A percentile compares a stretch with the other conserved stretches of the same genome.
Conservation (phyloP, 2,113 vertebrate species). For the Seriola aureovittata region DNA sequence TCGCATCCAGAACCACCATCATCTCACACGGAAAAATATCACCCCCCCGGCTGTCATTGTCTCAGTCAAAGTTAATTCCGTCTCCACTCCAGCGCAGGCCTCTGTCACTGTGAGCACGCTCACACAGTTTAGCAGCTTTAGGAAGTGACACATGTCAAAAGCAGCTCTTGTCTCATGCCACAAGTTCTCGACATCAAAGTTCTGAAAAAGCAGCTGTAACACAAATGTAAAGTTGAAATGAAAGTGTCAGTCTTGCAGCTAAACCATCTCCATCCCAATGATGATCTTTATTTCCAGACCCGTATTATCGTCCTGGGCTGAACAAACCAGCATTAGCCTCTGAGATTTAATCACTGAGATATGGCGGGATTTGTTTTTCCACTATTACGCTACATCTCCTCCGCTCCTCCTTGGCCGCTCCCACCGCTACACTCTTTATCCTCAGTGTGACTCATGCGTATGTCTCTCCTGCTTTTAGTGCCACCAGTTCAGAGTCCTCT, state of each 20-base stretch:
- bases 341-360: constrained; percentile 45
- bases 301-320: constrained; percentile 41
- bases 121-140: constrained; percentile 78
- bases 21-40: background rate
- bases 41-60: background rate
- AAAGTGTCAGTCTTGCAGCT: constrained; percentile 39
- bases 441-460: constrained; percentile 82
- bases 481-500: constrained; percentile 89
- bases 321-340: constrained; percentile 38
- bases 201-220: constrained; percentile 68
- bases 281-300: constrained; percentile 43
- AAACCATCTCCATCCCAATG: constrained; percentile 31
- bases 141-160: constrained; percentile 67
- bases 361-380: constrained; percentile 8
- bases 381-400: constrained; percentile 8
- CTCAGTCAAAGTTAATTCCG: constrained; percentile 24
- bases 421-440: background rate
- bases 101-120: constrained; percentile 17
- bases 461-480: constrained; percentile 88
- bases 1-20: constrained; percentile 30
- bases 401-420: background rate
- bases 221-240: constrained; percentile 68
- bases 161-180: constrained; percentile 57
- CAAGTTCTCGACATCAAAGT: constrained; percentile 57
- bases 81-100: constrained; percentile 36